Percentiles rank a stretch among this genome's conserved stretches.
Evolutionary conservation across 2,888 invertebrate genomes (phyloP).

Genomic region (Myopa testacea): DNA sequence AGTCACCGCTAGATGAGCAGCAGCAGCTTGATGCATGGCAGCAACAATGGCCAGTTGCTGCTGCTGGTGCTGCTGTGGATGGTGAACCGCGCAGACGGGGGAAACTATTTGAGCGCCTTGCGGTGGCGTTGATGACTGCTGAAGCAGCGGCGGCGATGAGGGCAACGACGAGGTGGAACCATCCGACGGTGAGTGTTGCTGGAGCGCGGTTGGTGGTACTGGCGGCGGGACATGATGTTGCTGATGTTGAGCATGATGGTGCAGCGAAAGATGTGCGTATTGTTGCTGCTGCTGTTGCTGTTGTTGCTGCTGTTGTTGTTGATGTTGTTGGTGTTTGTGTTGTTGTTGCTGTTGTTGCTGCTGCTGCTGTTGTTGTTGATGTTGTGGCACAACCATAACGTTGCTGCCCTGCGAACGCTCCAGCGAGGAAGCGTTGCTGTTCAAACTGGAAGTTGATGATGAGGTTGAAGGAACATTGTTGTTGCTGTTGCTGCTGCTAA

Average conservation of each 20-base stretch:
- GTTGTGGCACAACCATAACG: constrained; percentile 56
- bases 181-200: constrained; percentile 62
- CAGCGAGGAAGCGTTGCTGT: constrained; percentile 50
- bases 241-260: constrained; percentile 47
- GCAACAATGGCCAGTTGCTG: constrained; percentile 64
- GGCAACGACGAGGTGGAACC: constrained; percentile 61
- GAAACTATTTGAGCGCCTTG: constrained; percentile 64
- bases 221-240: constrained; percentile 47
- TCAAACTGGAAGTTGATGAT: constrained; percentile 50
- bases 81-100: constrained; percentile 61
- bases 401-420: constrained; percentile 50
- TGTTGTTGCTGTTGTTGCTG: constrained; percentile 44
- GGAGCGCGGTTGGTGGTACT: constrained; percentile 49
- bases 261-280: constrained; percentile 42
- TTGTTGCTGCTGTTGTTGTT: constrained; percentile 55
- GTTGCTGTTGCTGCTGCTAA: constrained; percentile 42
- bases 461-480: constrained; percentile 47
- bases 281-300: constrained; percentile 48
- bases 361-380: constrained; percentile 46
- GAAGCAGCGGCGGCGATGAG: constrained; percentile 63
- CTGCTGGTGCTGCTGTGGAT: constrained; percentile 62
- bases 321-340: constrained; percentile 17
- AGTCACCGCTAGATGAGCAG: constrained; percentile 49
- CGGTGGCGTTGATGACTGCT: constrained; percentile 60
- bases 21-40: constrained; percentile 62